Conservation (phyloP, 1,140 invertebrate species). For the Lepidurus apus region DNA sequence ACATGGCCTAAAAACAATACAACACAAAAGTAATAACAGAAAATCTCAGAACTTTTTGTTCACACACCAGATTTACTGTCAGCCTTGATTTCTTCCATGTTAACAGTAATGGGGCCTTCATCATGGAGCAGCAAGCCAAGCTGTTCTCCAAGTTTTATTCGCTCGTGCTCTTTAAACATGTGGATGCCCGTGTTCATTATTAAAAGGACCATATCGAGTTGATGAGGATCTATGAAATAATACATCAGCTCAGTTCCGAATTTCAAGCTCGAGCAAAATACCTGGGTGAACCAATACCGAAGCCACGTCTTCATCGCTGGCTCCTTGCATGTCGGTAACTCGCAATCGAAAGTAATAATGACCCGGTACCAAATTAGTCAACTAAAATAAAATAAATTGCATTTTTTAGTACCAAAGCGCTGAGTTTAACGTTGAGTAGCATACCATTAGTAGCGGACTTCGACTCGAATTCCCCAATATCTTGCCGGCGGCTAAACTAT, state of each 20-base stretch:
- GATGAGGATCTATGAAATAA: constrained; percentile 29
- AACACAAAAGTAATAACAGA: background rate
- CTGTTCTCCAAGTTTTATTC: constrained; percentile 27
- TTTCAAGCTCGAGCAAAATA: constrained; percentile 40
- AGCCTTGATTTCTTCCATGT: background rate
- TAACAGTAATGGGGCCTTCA: background rate
- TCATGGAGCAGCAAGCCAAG: background rate
- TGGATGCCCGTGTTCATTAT: constrained; percentile 27
- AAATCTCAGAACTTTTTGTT: background rate
- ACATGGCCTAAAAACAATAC: background rate
- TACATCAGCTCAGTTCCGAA: constrained; percentile 17
- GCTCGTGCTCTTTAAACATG: constrained; percentile 20
- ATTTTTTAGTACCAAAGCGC: constrained; percentile 2
- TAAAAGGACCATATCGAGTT: constrained; percentile 29
- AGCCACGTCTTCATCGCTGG: constrained; percentile 69
- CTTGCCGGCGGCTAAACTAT: constrained; percentile 75
- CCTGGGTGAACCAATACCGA: constrained; percentile 76
- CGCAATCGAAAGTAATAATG: constrained; percentile 81
- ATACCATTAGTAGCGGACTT: constrained; percentile 70
- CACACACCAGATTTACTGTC: background rate
- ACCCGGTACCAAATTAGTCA: constrained; percentile 77
- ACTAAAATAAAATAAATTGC: constrained; percentile 47
- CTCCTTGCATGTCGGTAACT: constrained; percentile 82
- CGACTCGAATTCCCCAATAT: constrained; percentile 67
- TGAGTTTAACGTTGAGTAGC: constrained; percentile 36